Base-by-base conservation (phyloP, 1,140 invertebrate genomes). In the Nixonia krombeini region DNA sequence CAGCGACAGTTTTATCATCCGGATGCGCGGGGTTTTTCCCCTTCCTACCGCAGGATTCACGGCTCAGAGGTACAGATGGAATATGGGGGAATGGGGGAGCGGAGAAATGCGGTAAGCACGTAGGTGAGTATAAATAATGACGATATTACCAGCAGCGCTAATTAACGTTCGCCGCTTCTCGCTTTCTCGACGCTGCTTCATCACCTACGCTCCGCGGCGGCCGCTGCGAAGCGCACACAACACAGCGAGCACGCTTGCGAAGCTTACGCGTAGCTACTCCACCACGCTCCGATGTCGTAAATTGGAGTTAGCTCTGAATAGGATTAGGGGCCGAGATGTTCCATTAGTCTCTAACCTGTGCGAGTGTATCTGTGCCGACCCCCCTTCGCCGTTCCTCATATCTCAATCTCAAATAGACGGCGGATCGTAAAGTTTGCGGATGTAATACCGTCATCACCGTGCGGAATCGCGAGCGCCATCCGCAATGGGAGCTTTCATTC, bases 221-320 rank as follows among this genome's bases (percentile, higher is more conserved):
- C 42, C 26, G 15, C 2, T 6, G 42, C 16, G 26, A 26, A 12
- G 10, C 16, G 16, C 9, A 21, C 28, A 45, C 23, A 16, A 42
- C 9, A 29, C 42, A 29, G 23, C n/a, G 15, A 28, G 25, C 25
- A 15, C 12, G n/a, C n/a, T n/a, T 26, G 28, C 42, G 25, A 47
- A 55, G 59, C 59, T 63, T 56, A 63, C 44, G 46, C 37, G 49
- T 28, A 56, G 21, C 16, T 46, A 52, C 57, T 67, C 56, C 51
- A 67, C 61, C 56, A 56, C 52, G 31, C 41, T 31, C 46, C 42
- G 49, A 40, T 55, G 47, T 52, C 58, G 52, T 68, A 68, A 62
- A 68, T 68, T 68, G 65, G 65, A 68, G 57, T 68, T 62, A 68
- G 65, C 52, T 49, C 40, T 55, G 58, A 61, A 67, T 61, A 56